Percentiles rank a stretch among this genome's conserved stretches.
Evolutionary conservation across 2,888 invertebrate species (phyloP).

Genomic region (Arge pagana): DNA sequence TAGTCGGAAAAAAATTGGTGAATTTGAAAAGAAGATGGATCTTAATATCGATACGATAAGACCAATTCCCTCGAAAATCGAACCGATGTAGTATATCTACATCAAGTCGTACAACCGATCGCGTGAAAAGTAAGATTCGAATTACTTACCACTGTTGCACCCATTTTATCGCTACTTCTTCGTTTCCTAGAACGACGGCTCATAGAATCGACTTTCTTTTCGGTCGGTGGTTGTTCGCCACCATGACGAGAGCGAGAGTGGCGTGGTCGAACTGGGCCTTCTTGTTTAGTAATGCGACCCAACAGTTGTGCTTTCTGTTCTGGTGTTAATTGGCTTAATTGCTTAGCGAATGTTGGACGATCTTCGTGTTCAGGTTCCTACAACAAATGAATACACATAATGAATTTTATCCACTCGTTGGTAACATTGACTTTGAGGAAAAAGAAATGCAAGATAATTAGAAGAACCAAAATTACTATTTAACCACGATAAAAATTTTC

Average conservation of each 20-base stretch:
- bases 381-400: conserved; percentile 5
- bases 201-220: conserved; percentile 57
- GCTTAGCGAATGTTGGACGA: conserved; percentile 45
- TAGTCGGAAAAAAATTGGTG: no score
- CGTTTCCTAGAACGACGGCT: conserved; percentile 63
- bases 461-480: conserved; percentile 17
- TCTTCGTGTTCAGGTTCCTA: conserved; percentile 54
- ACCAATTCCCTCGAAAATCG: no score
- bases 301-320: conserved; percentile 51
- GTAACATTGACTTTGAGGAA: no score
- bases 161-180: conserved; percentile 66
- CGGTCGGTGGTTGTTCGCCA: conserved; percentile 49
- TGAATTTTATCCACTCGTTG: no score
- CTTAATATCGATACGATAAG: no score
- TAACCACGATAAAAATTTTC: conserved; percentile 8
- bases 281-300: conserved; percentile 49
- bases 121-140: no score
- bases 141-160: conserved; percentile 69
- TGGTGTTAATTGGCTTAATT: conserved; percentile 47
- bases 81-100: no score
- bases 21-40: no score
- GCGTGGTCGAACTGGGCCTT: conserved; percentile 39
- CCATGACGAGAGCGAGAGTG: conserved; percentile 48
- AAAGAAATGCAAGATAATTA: conserved; percentile 3
- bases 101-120: no score